Evolutionary conservation across 2,113 vertebrate species (phyloP).

Genomic region (Phylloscopus whistleri): DNA sequence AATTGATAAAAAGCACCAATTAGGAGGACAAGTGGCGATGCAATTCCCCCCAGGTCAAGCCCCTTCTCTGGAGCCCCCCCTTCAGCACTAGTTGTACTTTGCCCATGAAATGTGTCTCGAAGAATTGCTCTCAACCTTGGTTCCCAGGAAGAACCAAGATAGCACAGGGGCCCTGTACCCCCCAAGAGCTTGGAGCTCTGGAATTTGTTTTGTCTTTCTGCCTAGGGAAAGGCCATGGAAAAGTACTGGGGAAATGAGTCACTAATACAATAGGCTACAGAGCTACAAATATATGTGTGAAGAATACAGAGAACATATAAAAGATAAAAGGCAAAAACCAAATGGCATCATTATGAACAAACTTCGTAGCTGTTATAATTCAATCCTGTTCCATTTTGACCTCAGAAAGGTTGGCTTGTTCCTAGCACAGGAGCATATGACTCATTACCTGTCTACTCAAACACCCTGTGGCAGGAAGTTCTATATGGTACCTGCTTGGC

Average conservation of each 20-base stretch:
- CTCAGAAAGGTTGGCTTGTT: not conserved
- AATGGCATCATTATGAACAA: not conserved
- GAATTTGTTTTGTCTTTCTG: not conserved
- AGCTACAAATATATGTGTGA: not conserved
- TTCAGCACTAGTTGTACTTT: not conserved
- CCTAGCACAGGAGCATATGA: not conserved
- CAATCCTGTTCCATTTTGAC: not conserved
- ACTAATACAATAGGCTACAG: not conserved
- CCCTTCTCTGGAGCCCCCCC: not conserved
- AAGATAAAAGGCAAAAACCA: not conserved
- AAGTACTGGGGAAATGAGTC: not conserved
- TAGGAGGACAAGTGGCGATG: not conserved
- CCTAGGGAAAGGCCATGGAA: not conserved
- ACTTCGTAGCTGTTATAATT: not conserved
- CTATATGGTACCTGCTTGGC: not conserved
- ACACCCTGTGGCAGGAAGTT: not conserved
- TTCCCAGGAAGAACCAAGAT: not conserved
- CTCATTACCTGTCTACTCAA: not conserved
- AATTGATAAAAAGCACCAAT: not conserved
- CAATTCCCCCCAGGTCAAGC: not conserved
- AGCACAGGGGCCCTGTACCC: no score
- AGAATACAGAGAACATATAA: not conserved
- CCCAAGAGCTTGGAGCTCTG: not conserved
- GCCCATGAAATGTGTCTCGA: not conserved
- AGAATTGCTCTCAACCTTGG: not conserved